Evolutionary conservation across 2,113 vertebrate species (phyloP).

Genomic region (Siniperca knerii): DNA sequence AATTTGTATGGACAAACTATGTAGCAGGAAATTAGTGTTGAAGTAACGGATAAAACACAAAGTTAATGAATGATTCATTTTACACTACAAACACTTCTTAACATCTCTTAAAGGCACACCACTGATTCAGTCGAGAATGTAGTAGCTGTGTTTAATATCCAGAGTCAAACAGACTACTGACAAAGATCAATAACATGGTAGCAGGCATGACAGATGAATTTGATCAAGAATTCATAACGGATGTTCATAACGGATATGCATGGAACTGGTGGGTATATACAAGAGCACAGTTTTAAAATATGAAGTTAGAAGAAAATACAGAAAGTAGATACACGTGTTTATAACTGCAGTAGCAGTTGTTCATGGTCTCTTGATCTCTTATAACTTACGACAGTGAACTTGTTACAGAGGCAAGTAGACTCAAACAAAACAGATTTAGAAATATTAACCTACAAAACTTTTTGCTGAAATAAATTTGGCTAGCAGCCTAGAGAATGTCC

Average conservation of each 20-base stretch:
- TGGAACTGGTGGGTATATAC: constrained; percentile 2
- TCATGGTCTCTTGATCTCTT: not conserved
- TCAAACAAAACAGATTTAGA: not conserved
- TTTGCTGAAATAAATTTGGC: not conserved
- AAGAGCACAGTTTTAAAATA: not conserved
- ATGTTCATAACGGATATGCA: constrained; percentile 24
- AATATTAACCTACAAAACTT: not conserved
- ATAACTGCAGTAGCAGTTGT: not conserved
- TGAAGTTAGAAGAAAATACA: not conserved
- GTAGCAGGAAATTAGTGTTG: constrained; percentile 56
- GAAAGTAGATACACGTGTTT: constrained; percentile 4
- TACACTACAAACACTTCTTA: constrained; percentile 30
- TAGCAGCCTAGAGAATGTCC: not conserved
- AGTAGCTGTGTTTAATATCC: constrained; percentile 49
- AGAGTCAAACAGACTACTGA: constrained; percentile 27
- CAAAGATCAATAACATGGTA: constrained; percentile 53
- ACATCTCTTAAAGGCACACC: constrained; percentile 35
- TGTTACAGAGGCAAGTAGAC: no score
- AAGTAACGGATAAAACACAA: constrained; percentile 24
- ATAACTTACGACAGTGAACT: not conserved
- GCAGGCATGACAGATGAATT: constrained; percentile 43
- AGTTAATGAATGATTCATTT: constrained; percentile 61
- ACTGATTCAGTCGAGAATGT: constrained; percentile 22
- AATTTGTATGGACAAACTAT: constrained; percentile 30
- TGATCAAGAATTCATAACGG: constrained; percentile 48